Conservation (phyloP, 1,140 invertebrate genomes). For the Papilio dardanus region DNA sequence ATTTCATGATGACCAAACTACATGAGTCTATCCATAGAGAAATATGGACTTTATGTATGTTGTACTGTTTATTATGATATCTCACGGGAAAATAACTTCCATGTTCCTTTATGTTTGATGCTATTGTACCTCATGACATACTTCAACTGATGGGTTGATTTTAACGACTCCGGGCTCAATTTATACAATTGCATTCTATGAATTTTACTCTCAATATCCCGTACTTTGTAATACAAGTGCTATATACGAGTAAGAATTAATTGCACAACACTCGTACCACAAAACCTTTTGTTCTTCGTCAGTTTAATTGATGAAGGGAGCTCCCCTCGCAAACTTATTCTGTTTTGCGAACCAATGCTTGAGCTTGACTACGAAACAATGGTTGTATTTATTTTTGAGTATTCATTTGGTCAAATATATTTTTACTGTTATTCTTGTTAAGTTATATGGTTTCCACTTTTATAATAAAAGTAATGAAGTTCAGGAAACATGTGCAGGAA, state of each 20-base stretch:
- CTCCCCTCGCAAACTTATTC: slow-evolving; percentile 2
- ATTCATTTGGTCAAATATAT: too few relatives aligned
- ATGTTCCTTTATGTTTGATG: background rate
- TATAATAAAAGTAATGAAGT: slow-evolving; percentile 3
- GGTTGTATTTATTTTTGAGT: too few relatives aligned
- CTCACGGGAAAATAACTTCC: background rate
- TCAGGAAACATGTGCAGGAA: slow-evolving; percentile 2
- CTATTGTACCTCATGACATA: background rate
- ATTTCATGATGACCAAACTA: background rate
- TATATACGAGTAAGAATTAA: background rate
- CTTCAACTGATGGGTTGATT: background rate
- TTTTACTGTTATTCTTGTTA: background rate
- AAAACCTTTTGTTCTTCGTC: background rate
- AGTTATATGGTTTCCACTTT: background rate
- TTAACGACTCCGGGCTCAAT: background rate
- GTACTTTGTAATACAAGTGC: background rate
- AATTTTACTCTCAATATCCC: background rate
- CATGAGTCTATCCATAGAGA: too few relatives aligned
- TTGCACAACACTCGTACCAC: background rate
- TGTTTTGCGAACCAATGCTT: background rate
- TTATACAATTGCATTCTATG: background rate
- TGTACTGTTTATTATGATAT: slow-evolving; percentile 24
- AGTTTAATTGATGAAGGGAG: background rate
- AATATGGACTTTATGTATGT: too few relatives aligned
- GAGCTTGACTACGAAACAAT: too few relatives aligned